A percentile compares a stretch with the other conserved stretches of the same genome.
phyloP scores from a whole-genome alignment of 2,888 invertebrate genomes.

The Incurvaria masculella region DNA sequence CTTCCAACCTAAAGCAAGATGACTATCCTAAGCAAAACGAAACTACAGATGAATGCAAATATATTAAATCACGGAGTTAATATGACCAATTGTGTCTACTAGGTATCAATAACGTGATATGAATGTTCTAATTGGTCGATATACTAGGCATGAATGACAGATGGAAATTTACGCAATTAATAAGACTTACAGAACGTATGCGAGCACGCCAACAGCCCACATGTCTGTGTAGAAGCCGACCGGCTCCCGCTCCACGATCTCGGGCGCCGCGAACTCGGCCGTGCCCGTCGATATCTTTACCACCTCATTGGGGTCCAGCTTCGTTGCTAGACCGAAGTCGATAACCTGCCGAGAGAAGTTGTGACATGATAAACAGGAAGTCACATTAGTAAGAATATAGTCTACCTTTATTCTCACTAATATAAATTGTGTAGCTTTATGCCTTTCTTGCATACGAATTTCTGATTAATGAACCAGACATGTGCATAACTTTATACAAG shows the following conservation, averaged over 20 bases:
- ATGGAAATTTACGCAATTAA: neutral
- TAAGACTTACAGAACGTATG: slow-evolving; percentile 89
- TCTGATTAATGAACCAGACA: no score
- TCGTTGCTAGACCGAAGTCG: slow-evolving; percentile 98
- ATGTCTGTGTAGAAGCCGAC: slow-evolving; percentile 99
- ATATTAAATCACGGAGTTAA: neutral
- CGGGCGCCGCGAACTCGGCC: slow-evolving; percentile 99
- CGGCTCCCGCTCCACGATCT: slow-evolving; percentile 97
- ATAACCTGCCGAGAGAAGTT: no score
- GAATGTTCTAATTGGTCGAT: neutral
- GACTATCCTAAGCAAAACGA: no score
- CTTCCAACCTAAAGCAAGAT: no score
- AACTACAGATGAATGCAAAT: no score
- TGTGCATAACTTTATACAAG: no score
- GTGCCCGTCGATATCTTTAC: slow-evolving; percentile 99
- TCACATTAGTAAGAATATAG: no score
- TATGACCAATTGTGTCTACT: neutral
- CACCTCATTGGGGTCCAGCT: slow-evolving; percentile 96
- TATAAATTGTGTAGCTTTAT: no score
- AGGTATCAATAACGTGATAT: neutral
- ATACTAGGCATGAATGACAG: neutral
- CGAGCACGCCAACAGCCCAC: slow-evolving; percentile 99
- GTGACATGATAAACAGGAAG: no score
- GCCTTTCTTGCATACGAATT: no score
- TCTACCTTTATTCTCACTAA: no score